Percentiles rank a stretch among this genome's conserved stretches.
phyloP scores from a whole-genome alignment of 2,888 invertebrate genomes.

The Neocrepidodera transversa region DNA sequence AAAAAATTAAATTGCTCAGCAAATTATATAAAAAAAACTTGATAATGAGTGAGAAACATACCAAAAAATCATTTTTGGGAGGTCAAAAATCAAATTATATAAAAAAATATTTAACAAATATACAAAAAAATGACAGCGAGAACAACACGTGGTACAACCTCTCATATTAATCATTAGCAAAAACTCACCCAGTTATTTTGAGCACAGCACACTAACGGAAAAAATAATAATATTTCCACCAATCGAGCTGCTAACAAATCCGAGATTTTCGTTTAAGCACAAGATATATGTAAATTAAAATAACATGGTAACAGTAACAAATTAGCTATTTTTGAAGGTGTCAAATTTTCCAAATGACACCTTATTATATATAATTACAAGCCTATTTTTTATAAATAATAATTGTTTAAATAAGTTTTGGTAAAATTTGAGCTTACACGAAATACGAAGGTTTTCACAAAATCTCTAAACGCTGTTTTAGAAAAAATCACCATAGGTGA shows the following conservation, averaged over 20 bases:
- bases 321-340: conserved; percentile 11
- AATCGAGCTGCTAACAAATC: conserved; percentile 3
- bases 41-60: too few species aligned
- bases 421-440: not conserved
- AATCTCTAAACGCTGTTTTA: too few species aligned
- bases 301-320: conserved; percentile 28
- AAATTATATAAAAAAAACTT: too few species aligned
- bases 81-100: too few species aligned
- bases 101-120: too few species aligned
- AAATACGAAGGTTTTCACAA: too few species aligned
- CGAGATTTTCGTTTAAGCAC: conserved; percentile 3
- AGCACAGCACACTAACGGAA: not conserved
- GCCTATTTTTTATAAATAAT: too few species aligned
- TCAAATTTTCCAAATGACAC: conserved; percentile 8
- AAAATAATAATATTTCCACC: not conserved
- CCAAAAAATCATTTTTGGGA: too few species aligned
- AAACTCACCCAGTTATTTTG: conserved; percentile 1
- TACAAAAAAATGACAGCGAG: too few species aligned
- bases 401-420: too few species aligned
- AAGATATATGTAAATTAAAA: conserved; percentile 21
- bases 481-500: too few species aligned
- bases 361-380: not conserved
- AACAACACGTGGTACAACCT: conserved; percentile 2
- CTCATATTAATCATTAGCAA: not conserved
- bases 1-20: too few species aligned